Evolutionary conservation across 2,797 vertebrate species (phyloP).

Genomic region (Borostomias antarcticus): DNA sequence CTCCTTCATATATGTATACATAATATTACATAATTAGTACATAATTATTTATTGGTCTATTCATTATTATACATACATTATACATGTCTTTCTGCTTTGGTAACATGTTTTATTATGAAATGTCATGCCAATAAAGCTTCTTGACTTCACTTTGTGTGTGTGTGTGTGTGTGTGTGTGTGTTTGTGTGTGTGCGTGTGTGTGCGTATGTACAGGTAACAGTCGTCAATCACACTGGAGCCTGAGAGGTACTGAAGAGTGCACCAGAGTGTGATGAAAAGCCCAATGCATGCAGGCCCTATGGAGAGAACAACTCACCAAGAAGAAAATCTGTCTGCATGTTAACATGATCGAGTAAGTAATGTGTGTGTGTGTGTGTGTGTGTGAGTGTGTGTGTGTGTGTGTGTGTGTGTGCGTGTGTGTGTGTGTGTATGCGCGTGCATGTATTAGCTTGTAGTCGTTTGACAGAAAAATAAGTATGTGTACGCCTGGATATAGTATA

Average conservation of each 20-base stretch:
- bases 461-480: neutral
- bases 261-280: neutral
- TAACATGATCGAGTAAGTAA: no score
- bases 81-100: no score
- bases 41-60: no score
- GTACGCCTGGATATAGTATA: no score
- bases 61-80: no score
- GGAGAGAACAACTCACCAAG: neutral
- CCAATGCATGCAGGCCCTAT: neutral
- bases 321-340: neutral
- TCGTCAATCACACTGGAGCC: neutral
- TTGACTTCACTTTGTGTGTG: no score
- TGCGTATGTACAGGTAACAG: no score
- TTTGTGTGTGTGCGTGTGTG: neutral
- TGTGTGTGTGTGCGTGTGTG: neutral
- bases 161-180: neutral
- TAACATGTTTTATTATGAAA: no score
- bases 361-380: neutral
- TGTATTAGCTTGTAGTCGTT: neutral
- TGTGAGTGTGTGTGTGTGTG: neutral
- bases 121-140: no score
- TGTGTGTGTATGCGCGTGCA: neutral
- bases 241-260: neutral
- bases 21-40: no score
- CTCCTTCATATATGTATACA: no score